Conservation (phyloP, 2,888 invertebrate species). For the Euzetes globulus region DNA sequence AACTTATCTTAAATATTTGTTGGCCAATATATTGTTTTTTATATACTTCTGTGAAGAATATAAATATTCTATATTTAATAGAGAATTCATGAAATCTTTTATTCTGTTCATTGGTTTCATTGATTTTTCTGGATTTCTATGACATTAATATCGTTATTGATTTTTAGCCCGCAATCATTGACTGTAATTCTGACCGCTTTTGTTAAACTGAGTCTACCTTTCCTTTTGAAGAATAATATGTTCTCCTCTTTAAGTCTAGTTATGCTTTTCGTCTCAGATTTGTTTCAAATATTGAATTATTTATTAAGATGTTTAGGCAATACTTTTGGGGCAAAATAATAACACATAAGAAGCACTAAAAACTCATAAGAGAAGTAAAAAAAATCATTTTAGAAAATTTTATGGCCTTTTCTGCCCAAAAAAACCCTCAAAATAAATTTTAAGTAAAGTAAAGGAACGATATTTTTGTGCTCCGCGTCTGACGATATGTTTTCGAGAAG, state of each 20-base stretch:
- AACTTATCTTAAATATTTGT: not conserved
- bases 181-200: too few relatives aligned
- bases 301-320: not conserved
- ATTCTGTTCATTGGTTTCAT: not conserved
- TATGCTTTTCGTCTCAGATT: not conserved
- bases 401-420: not conserved
- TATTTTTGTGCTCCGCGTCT: too few relatives aligned
- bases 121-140: too few relatives aligned
- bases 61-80: not conserved
- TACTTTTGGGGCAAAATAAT: not conserved
- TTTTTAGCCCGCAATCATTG: too few relatives aligned
- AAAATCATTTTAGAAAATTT: not conserved
- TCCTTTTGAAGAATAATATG: not conserved
- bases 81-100: not conserved
- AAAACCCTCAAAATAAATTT: too few relatives aligned
- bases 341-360: not conserved
- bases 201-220: not conserved
- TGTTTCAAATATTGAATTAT: constrained; percentile 5
- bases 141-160: too few relatives aligned
- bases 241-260: not conserved
- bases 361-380: not conserved
- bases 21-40: constrained; percentile 10
- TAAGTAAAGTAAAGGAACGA: too few relatives aligned
- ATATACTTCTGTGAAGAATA: not conserved
- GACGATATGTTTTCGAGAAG: too few relatives aligned